A percentile compares a stretch with the other conserved stretches of the same genome.
phyloP scores from a whole-genome alignment of 2,797 vertebrate species.

The Micropoecilia bifurca region DNA sequence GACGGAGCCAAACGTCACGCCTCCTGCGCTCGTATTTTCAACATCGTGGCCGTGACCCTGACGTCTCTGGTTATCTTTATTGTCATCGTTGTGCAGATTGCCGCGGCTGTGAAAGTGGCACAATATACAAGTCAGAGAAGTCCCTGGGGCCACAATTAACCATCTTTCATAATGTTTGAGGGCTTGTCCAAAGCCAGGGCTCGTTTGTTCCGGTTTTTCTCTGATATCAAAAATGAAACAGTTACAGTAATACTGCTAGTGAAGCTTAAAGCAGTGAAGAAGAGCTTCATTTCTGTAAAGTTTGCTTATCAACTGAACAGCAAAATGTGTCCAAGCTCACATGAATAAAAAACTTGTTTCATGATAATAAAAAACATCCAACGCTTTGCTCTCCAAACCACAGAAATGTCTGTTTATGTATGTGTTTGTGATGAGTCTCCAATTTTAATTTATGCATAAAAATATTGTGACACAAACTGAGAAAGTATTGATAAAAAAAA shows the following conservation, averaged over 20 bases:
- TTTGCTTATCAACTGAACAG: neutral
- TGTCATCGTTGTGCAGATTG: neutral
- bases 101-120: no score
- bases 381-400: neutral
- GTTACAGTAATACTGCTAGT: no score
- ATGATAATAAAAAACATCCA: neutral
- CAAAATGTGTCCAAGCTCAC: neutral
- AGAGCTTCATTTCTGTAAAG: neutral
- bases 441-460: neutral
- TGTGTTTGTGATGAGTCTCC: neutral
- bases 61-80: no score
- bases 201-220: neutral
- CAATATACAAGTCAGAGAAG: no score
- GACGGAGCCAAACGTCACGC: conserved; percentile 22
- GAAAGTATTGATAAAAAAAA: neutral
- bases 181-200: no score
- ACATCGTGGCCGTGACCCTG: conserved; percentile 31
- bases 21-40: conserved; percentile 46
- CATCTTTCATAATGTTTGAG: neutral
- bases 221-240: neutral
- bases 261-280: neutral
- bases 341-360: neutral
- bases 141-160: fast-evolving
- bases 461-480: neutral
- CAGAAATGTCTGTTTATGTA: neutral